phyloP scores from a whole-genome alignment of 2,888 invertebrate genomes.

The Drosophila pseudotakahashii region DNA sequence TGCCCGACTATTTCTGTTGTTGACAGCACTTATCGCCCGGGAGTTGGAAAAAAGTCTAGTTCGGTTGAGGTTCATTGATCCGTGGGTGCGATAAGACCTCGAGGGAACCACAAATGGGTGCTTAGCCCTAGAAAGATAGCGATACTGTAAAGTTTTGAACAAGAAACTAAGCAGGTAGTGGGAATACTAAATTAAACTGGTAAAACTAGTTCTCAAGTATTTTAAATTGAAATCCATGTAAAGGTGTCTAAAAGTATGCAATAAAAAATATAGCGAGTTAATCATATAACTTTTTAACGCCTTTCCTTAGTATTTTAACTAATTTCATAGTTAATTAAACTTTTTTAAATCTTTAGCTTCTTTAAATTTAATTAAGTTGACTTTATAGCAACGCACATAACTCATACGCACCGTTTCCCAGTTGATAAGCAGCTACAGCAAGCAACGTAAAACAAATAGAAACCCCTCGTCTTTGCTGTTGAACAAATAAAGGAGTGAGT shows the following conservation, averaged over 20 bases:
- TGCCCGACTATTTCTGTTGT: slow-evolving; percentile 47
- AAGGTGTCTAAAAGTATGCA: too few species aligned
- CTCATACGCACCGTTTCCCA: slow-evolving; percentile 34
- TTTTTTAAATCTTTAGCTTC: neutral
- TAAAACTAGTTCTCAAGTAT: too few species aligned
- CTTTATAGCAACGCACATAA: neutral
- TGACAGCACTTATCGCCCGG: slow-evolving; percentile 60
- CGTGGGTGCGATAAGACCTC: slow-evolving; percentile 61
- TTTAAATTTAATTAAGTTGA: slow-evolving; percentile 13
- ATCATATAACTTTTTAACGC: too few species aligned
- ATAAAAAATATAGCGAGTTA: too few species aligned
- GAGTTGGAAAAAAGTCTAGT: slow-evolving; percentile 44
- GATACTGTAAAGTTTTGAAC: neutral
- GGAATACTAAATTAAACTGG: too few species aligned
- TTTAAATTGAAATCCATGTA: too few species aligned
- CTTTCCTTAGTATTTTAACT: too few species aligned
- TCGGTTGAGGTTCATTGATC: slow-evolving; percentile 73
- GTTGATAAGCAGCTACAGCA: slow-evolving; percentile 26
- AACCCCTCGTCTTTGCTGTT: slow-evolving; percentile 10
- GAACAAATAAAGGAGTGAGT: slow-evolving; percentile 12
- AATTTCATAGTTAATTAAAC: too few species aligned
- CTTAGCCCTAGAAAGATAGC: slow-evolving; percentile 6
- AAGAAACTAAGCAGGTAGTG: neutral
- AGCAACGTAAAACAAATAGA: slow-evolving; percentile 16
- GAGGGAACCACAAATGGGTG: neutral